Evolutionary conservation across 2,113 vertebrate genomes (phyloP).

Genomic region (Corydoras sp.): DNA sequence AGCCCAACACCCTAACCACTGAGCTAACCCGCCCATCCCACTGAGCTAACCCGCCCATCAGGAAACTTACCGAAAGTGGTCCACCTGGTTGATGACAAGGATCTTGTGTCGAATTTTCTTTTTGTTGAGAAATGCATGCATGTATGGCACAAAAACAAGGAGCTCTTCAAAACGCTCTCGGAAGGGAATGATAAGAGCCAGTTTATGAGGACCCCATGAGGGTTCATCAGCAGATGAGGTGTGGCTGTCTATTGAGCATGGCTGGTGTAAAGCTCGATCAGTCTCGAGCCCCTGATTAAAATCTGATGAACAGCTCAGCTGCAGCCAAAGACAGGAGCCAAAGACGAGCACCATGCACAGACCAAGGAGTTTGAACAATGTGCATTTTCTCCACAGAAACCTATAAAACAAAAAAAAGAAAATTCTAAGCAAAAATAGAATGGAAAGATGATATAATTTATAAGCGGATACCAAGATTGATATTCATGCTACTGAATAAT

Average conservation of each 20-base stretch:
- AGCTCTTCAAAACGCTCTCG: slow-evolving; percentile 95
- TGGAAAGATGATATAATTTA: not conserved
- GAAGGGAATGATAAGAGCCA: slow-evolving; percentile 88
- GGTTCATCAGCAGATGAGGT: slow-evolving; percentile 60
- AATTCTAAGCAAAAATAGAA: not conserved
- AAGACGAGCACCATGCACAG: slow-evolving; percentile 78
- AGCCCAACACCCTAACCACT: too few species aligned
- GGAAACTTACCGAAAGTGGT: slow-evolving; percentile 81
- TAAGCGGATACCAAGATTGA: too few species aligned
- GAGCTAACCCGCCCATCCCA: too few species aligned
- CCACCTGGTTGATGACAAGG: slow-evolving; percentile 90
- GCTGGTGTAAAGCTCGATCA: slow-evolving; percentile 49
- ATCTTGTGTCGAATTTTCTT: slow-evolving; percentile 89
- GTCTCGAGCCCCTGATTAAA: slow-evolving; percentile 40
- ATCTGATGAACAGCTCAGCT: slow-evolving; percentile 84
- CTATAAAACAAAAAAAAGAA: slow-evolving; percentile 50
- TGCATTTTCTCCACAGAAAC: slow-evolving; percentile 57
- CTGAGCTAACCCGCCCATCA: too few species aligned
- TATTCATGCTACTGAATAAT: too few species aligned
- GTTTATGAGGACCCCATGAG: slow-evolving; percentile 85
- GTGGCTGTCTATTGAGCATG: slow-evolving; percentile 60
- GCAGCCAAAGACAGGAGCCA: slow-evolving; percentile 85
- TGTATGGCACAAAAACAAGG: slow-evolving; percentile 85
- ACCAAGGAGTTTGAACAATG: slow-evolving; percentile 67
- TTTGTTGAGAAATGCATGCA: slow-evolving; percentile 83